Conservation (phyloP, 2,888 invertebrate genomes). For the Oxycera nigricornis region DNA sequence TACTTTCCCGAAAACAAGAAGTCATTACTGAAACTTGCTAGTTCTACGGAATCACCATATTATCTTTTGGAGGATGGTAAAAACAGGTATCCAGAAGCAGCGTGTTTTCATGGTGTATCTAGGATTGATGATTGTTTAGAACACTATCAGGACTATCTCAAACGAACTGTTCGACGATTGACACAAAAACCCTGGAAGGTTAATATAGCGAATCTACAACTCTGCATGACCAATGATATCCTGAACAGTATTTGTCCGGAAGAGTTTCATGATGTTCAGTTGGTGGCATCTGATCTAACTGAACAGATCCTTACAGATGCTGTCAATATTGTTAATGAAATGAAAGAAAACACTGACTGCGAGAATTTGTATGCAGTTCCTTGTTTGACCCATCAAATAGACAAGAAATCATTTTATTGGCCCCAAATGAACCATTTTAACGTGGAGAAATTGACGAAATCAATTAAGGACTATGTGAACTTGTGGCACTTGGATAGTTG, state of each 20-base stretch:
- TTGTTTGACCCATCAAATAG: background rate
- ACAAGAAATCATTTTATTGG: conserved; percentile 43
- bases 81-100: conserved; percentile 9
- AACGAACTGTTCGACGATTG: background rate
- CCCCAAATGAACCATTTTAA: conserved; percentile 52
- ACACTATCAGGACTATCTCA: background rate
- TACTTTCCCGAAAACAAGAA: too few relatives aligned
- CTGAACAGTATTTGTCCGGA: conserved; percentile 33
- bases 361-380: conserved; percentile 6
- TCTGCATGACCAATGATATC: conserved; percentile 41
- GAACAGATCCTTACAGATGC: conserved; percentile 10
- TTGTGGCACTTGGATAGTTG: conserved; percentile 51
- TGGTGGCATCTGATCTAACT: background rate
- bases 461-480: conserved; percentile 50
- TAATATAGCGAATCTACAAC: background rate
- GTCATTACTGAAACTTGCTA: background rate
- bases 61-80: background rate
- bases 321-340: background rate
- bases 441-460: conserved; percentile 46
- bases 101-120: background rate
- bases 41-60: background rate
- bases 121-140: background rate
- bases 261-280: conserved; percentile 31
- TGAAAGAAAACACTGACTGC: background rate
- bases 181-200: conserved; percentile 7